Conservation (phyloP, 2,888 invertebrate genomes). For the Cheiracanthium punctorium region DNA sequence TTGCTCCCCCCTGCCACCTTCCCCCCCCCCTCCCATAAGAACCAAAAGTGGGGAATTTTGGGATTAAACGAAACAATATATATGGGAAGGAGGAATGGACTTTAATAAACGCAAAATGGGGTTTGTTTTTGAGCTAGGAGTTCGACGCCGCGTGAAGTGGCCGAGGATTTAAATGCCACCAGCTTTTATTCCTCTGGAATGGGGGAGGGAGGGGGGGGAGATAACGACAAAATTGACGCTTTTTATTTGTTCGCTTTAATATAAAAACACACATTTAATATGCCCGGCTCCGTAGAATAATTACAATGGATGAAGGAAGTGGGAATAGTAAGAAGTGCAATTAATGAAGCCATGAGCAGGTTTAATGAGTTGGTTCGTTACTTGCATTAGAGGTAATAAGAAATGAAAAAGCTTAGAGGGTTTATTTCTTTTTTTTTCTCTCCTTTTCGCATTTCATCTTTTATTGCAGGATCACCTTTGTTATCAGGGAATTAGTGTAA, state of each 20-base stretch:
- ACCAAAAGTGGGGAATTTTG: slow-evolving; percentile 19
- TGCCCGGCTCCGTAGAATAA: not conserved
- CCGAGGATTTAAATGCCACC: slow-evolving; percentile 35
- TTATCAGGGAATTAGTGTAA: not conserved
- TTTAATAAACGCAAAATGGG: slow-evolving; percentile 50
- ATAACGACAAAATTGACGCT: slow-evolving; percentile 1
- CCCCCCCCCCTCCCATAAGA: not conserved
- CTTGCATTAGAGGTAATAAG: not conserved
- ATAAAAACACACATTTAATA: slow-evolving; percentile 6
- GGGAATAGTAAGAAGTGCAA: slow-evolving; percentile 7
- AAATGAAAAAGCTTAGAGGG: not conserved
- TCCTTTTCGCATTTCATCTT: not conserved
- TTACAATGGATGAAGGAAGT: not conserved
- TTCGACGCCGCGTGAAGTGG: slow-evolving; percentile 19
- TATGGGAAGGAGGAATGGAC: slow-evolving; percentile 22
- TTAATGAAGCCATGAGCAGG: not conserved
- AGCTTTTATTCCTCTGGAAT: not conserved
- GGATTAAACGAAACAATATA: slow-evolving; percentile 54
- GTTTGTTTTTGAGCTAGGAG: slow-evolving; percentile 49
- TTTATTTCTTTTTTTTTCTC: not conserved
- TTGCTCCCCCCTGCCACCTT: not conserved
- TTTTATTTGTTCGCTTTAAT: slow-evolving; percentile 11
- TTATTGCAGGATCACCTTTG: not conserved
- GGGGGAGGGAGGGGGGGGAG: not conserved
- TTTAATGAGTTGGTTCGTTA: slow-evolving; percentile 2